Evolutionary conservation across 2,888 invertebrate species (phyloP).

Genomic region (Neuroscelio doddi): DNA sequence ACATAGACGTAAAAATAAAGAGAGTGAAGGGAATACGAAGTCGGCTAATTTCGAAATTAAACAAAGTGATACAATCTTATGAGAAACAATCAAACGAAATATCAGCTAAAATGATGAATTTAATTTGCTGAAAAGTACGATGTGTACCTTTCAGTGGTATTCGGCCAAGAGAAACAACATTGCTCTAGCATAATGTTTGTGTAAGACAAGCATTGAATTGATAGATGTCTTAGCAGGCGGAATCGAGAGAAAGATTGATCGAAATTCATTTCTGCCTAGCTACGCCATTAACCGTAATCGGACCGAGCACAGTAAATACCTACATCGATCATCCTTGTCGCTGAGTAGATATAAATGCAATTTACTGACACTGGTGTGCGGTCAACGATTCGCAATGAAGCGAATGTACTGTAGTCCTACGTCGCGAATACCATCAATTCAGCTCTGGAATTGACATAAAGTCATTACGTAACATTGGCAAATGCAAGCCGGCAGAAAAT

Average conservation of each 20-base stretch:
- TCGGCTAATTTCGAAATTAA: no score
- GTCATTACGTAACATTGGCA: no score
- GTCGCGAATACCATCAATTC: no score
- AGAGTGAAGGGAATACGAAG: no score
- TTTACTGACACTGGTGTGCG: constrained; percentile 11
- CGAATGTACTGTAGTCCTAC: constrained; percentile 11
- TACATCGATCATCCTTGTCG: constrained; percentile 59
- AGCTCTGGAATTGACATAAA: no score
- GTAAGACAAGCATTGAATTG: constrained; percentile 29
- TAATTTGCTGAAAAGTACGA: constrained; percentile 3
- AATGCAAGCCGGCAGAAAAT: no score
- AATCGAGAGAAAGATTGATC: constrained; percentile 54
- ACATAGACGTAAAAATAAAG: no score
- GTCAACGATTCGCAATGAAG: constrained; percentile 8
- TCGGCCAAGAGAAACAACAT: constrained; percentile 3
- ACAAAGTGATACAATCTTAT: no score
- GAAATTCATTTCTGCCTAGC: constrained; percentile 53
- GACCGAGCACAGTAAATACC: constrained; percentile 51
- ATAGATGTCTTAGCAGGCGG: constrained; percentile 40
- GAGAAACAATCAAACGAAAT: no score
- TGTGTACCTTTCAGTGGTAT: constrained; percentile 9
- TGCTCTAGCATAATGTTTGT: constrained; percentile 8
- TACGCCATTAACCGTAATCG: constrained; percentile 54
- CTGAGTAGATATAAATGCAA: constrained; percentile 50
- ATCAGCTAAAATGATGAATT: no score